phyloP scores from a whole-genome alignment of 2,113 vertebrate species.

The Ramphastos sulfuratus region DNA sequence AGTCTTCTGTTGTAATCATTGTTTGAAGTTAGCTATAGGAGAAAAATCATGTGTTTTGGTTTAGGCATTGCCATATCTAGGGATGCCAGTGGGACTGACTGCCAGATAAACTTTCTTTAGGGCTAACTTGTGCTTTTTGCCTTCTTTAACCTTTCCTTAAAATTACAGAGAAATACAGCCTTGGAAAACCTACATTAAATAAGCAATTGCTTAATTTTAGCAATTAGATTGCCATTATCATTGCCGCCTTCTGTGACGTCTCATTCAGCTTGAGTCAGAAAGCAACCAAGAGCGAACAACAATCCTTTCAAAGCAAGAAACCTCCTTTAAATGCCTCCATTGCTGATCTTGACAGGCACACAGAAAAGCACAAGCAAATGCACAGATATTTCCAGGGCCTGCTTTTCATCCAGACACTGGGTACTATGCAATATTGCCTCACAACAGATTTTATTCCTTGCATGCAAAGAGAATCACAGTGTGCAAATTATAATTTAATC shows the following conservation, averaged over 20 bases:
- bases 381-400: background rate
- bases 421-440: background rate
- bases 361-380: background rate
- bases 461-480: background rate
- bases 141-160: background rate
- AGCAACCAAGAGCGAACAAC: background rate
- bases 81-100: background rate
- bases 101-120: background rate
- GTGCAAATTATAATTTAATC: conserved; percentile 5
- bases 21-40: background rate
- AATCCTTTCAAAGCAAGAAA: background rate
- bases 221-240: background rate
- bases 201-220: background rate
- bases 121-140: background rate
- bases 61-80: background rate
- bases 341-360: background rate
- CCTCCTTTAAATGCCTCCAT: background rate
- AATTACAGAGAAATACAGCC: background rate
- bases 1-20: background rate
- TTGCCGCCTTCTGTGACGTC: background rate
- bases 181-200: background rate
- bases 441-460: background rate
- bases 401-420: background rate
- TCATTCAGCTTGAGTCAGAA: background rate
- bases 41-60: background rate